phyloP scores from a whole-genome alignment of 2,113 vertebrate species.

The Pteronura brasiliensis region DNA sequence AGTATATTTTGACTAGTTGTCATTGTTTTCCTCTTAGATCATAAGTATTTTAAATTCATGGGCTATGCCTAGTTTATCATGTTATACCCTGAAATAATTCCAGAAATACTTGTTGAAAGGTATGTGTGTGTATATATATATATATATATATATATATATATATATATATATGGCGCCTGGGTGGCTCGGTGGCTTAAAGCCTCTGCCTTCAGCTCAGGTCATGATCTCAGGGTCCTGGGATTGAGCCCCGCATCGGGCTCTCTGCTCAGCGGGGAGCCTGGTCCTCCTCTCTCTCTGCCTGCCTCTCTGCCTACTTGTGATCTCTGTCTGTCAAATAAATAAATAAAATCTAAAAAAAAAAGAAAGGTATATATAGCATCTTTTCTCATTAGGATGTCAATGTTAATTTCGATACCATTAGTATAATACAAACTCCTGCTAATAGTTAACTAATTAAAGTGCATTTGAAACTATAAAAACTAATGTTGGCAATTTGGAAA shows the following conservation, averaged over 20 bases:
- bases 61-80: not conserved
- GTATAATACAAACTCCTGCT: not conserved
- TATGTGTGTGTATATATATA: no score
- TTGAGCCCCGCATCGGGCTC: no score
- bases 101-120: not conserved
- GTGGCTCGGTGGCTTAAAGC: no score
- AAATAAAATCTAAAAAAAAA: no score
- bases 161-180: not conserved
- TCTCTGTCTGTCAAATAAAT: no score
- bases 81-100: not conserved
- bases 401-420: not conserved
- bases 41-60: constrained; percentile 2
- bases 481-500: constrained; percentile 15
- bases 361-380: not conserved
- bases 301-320: no score
- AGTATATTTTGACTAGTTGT: not conserved
- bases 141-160: no score
- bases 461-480: not conserved
- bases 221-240: no score
- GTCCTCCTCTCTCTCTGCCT: no score
- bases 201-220: no score
- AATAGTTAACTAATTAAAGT: not conserved
- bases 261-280: no score
- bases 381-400: not conserved
- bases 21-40: not conserved